Evolutionary conservation across 2,797 vertebrate species (phyloP).

Genomic region (Tachyglossus aculeatus): DNA sequence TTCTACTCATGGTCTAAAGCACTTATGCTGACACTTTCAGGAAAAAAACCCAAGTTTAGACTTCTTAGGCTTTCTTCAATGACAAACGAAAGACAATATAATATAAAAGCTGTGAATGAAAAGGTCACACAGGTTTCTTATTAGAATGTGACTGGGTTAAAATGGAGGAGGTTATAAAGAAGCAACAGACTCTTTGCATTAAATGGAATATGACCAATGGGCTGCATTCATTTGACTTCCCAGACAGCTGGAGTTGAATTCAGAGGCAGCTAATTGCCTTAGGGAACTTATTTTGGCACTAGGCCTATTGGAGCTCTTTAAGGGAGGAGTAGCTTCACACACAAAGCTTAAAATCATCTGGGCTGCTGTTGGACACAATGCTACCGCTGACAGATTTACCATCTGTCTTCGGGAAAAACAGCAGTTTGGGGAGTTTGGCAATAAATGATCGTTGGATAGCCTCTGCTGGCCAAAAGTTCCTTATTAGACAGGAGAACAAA

Average conservation of each 20-base stretch:
- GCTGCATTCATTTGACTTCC: conserved; percentile 70
- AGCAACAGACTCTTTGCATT: conserved; percentile 72
- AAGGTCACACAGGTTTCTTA: conserved; percentile 24
- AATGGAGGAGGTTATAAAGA: conserved; percentile 62
- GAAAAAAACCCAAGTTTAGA: conserved; percentile 15
- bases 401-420: conserved; percentile 73
- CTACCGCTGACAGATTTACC: conserved; percentile 74
- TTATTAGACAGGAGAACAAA: conserved; percentile 37
- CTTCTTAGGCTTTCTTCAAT: conserved; percentile 27
- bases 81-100: background rate
- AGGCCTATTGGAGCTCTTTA: conserved; percentile 62
- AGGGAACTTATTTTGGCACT: conserved; percentile 70
- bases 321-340: conserved; percentile 63
- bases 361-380: conserved; percentile 63
- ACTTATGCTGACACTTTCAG: conserved; percentile 18
- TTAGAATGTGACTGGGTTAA: conserved; percentile 29
- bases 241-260: conserved; percentile 81
- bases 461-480: conserved; percentile 52
- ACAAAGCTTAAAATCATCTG: conserved; percentile 73
- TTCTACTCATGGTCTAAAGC: background rate
- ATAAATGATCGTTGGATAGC: conserved; percentile 32
- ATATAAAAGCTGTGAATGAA: background rate
- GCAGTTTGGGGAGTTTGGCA: conserved; percentile 55
- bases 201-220: conserved; percentile 77
- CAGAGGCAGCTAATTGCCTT: conserved; percentile 74